Conservation (phyloP, 2,113 vertebrate genomes). For the Oxyruncus cristatus region DNA sequence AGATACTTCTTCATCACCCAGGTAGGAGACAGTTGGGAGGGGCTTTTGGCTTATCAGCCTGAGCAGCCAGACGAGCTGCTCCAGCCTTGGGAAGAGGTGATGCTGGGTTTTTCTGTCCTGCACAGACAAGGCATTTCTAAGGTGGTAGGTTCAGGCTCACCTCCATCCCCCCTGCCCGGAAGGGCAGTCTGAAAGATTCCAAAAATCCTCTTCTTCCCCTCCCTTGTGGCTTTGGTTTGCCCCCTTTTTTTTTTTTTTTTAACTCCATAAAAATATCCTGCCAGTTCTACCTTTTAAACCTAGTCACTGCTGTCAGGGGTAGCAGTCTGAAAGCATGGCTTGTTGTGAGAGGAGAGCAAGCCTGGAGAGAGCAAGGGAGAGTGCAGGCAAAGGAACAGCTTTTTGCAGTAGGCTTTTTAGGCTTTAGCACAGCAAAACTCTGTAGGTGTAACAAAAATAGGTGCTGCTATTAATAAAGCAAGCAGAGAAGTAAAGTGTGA, state of each 20-base stretch:
- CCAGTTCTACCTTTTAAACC: neutral
- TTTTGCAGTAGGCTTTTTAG: neutral
- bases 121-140: neutral
- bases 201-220: neutral
- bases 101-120: neutral
- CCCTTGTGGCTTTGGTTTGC: neutral
- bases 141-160: neutral
- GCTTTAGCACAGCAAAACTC: neutral
- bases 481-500: neutral
- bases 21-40: conserved; percentile 61
- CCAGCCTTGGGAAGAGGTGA: neutral
- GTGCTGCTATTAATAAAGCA: neutral
- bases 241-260: neutral
- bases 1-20: conserved; percentile 90
- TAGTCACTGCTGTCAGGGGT: neutral
- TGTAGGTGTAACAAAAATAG: neutral
- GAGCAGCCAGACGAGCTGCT: neutral
- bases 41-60: neutral
- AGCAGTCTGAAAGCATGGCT: neutral
- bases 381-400: neutral
- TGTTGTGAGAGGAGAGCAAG: neutral
- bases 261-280: neutral
- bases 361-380: neutral
- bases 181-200: neutral
- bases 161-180: neutral